A percentile compares a stretch with the other conserved stretches of the same genome.
Conservation (phyloP, 2,113 vertebrate species). For the Paramormyrops kingsleyae region DNA sequence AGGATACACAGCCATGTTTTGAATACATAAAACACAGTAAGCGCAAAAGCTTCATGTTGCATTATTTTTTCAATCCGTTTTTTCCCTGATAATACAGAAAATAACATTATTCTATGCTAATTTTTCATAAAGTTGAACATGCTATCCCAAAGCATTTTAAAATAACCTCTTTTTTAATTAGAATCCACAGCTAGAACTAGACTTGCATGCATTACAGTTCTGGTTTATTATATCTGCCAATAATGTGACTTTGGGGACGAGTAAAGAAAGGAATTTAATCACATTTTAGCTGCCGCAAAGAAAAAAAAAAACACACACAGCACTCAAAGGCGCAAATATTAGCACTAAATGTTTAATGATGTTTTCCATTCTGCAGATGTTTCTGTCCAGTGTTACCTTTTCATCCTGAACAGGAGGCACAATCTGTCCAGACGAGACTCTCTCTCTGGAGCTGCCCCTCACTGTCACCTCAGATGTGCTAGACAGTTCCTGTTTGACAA, state of each 20-base stretch:
- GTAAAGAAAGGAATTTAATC: background rate
- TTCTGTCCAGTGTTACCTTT: slow-evolving; percentile 53
- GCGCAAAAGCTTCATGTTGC: background rate
- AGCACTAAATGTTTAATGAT: background rate
- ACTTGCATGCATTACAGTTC: background rate
- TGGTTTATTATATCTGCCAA: background rate
- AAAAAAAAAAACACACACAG: background rate
- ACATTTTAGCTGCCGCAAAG: background rate
- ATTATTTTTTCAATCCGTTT: background rate
- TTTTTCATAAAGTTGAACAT: slow-evolving; percentile 3
- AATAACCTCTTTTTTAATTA: background rate
- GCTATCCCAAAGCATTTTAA: slow-evolving; percentile 1
- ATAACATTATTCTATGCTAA: background rate
- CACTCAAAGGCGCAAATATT: background rate
- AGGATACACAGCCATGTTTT: background rate
- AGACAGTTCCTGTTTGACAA: slow-evolving; percentile 62
- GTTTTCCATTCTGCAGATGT: background rate
- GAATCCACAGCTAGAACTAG: background rate
- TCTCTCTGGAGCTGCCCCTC: slow-evolving; percentile 59
- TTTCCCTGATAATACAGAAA: background rate
- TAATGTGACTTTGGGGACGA: background rate
- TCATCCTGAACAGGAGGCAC: slow-evolving; percentile 52
- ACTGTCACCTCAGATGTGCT: slow-evolving; percentile 60
- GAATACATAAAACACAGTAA: background rate
- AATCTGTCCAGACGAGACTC: slow-evolving; percentile 42